Base-by-base conservation (phyloP, 2,888 invertebrate species). In the Ophion ellenae region DNA sequence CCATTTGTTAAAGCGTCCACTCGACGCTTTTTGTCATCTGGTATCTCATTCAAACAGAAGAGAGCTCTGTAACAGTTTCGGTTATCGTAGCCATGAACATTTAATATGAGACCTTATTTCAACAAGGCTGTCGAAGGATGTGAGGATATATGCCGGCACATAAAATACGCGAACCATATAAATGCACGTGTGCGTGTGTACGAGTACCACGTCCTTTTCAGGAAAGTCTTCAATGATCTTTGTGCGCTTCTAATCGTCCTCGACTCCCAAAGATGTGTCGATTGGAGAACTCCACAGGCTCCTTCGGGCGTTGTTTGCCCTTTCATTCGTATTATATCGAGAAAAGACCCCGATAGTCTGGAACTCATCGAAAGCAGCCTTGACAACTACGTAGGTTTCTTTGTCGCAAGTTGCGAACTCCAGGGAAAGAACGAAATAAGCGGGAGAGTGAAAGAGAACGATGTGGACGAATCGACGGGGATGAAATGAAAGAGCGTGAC, bases 331-430 rank as follows among this genome's bases (percentile, higher is more conserved):
- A 59, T 40, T 73, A 77, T 80, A 82, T 80, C 79, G 75, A 80
- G 66, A 76, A 71, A 80, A 47, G 67, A 69, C 63, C 75, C 59
- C 66, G 67, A 75, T 69, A 69, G 78, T 61, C 70, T 70, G 59
- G 40, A 83, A 83, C 83, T 83, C 78, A 75, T 84, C 53, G 81
- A 45, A 75, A 81, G 71, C 76, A 79, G 69, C 53, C 70, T 40
- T 75, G 71, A 76, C 81, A 66, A 75, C 81, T 78, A 69, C 73
- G 73, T 40, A 81, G 64, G 78, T 81, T 84, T 78, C 78, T 75
- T 79, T 61, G 71, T 78, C 71, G 36, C 61, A 61, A 78, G 81
- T 86, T 84, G 47, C 74, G 61, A 76, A 75, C 64, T 69, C 61
- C 57, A 17, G 20, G 36, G n/a, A 83, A 57, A 81, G 17, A 53